A percentile compares a stretch with the other conserved stretches of the same genome.
These are phyloP conservation scores for Sterna hirundo DNA, from an alignment of 2,113 vertebrate species.

Conservation along the genomic window DNA sequence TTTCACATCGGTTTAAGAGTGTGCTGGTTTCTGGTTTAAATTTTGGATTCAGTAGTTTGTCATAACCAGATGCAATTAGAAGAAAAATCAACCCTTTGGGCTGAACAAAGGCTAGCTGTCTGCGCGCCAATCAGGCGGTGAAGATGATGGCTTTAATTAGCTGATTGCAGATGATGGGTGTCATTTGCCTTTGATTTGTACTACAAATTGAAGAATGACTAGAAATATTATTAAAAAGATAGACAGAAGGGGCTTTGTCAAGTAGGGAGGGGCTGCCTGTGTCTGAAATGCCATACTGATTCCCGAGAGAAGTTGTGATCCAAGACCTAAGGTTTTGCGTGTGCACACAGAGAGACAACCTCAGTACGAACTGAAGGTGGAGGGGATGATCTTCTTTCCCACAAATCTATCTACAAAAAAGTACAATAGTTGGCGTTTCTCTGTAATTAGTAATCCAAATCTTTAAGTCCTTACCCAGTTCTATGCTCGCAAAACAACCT, in stretches of 20 bases:
- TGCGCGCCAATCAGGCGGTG: background rate
- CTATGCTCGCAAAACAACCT: background rate
- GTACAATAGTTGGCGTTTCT: background rate
- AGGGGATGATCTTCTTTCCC: background rate
- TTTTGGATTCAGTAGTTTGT: background rate
- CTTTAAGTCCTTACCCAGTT: background rate
- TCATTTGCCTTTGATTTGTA: background rate
- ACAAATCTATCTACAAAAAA: background rate
- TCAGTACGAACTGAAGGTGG: background rate
- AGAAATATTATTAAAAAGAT: background rate
- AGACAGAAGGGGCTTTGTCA: background rate
- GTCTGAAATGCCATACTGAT: background rate
- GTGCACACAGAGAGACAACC: background rate
- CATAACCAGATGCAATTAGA: background rate
- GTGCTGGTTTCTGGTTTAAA: background rate
- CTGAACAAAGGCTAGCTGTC: background rate
- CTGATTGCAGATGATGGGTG: background rate
- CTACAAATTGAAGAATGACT: background rate
- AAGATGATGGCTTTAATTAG: background rate
- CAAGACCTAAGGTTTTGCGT: background rate
- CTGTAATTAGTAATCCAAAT: background rate
- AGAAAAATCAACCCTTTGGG: background rate
- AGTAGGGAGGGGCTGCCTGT: background rate
- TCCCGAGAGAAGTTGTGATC: background rate
- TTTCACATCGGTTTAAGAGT: background rate